Conservation (phyloP, 2,113 vertebrate genomes). For the Mus pahari region DNA sequence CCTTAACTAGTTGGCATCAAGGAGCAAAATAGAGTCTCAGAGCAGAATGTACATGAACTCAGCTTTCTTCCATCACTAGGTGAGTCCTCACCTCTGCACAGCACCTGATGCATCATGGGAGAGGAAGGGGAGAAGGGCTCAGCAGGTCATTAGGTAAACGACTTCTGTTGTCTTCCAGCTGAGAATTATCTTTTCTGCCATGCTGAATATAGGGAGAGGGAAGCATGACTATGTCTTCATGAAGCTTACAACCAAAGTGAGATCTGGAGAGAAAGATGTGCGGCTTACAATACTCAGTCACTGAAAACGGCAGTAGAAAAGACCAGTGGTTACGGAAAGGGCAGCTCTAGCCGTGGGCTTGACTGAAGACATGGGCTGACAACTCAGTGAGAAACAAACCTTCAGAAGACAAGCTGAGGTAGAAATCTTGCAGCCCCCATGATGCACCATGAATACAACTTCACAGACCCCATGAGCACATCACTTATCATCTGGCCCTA, state of each 20-base stretch:
- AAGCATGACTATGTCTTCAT: background rate
- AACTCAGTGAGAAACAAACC: background rate
- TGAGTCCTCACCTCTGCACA: background rate
- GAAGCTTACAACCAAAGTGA: background rate
- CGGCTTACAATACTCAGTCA: background rate
- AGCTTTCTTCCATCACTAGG: background rate
- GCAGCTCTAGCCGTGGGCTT: background rate
- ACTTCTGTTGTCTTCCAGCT: background rate
- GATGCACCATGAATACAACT: background rate
- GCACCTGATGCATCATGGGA: background rate
- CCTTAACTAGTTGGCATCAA: background rate
- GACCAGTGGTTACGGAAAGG: background rate
- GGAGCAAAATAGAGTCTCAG: background rate
- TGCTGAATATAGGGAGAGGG: background rate
- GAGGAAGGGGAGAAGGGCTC: background rate
- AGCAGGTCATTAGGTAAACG: background rate
- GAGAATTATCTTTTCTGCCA: background rate
- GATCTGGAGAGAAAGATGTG: background rate
- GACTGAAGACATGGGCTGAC: background rate
- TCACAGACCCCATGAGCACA: background rate
- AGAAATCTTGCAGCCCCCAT: background rate
- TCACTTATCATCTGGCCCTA: background rate
- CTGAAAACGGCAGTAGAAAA: background rate
- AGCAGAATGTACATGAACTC: background rate
- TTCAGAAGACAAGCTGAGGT: background rate